These are phyloP conservation scores for Homalodisca vitripennis DNA, from an alignment of 1,140 invertebrate genomes.

Conservation along the genomic window DNA sequence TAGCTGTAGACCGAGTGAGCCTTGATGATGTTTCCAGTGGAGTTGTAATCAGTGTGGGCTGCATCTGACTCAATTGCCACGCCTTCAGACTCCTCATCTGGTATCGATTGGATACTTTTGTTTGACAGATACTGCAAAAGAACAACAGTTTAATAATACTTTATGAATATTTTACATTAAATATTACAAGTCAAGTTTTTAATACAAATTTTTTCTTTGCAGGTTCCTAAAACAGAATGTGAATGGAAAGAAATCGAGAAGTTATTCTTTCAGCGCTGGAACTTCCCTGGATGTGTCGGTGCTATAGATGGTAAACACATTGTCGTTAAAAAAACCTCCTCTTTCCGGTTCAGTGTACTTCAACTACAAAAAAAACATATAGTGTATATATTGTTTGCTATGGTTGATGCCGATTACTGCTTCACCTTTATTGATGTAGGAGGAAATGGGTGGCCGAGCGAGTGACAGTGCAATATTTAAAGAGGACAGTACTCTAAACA, in stretches of 20 bases:
- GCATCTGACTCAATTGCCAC: background rate
- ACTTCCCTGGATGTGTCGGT: background rate
- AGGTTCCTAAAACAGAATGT: slow-evolving; percentile 14
- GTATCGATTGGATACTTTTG: slow-evolving; percentile 4
- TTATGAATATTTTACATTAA: slow-evolving; percentile 10
- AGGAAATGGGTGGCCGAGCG: too few relatives aligned
- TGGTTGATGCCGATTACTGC: slow-evolving; percentile 10
- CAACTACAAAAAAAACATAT: slow-evolving; percentile 4
- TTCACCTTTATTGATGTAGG: slow-evolving; percentile 16
- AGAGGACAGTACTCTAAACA: slow-evolving; percentile 24
- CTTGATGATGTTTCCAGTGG: too few relatives aligned
- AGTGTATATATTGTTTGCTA: background rate
- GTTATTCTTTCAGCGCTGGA: slow-evolving; percentile 12
- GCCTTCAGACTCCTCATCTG: slow-evolving; percentile 10
- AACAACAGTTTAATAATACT: slow-evolving; percentile 9
- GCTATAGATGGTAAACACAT: background rate
- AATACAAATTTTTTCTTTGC: slow-evolving; percentile 12
- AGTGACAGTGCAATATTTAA: slow-evolving; percentile 26
- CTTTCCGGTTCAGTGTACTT: slow-evolving; percentile 5
- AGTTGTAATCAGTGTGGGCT: too few relatives aligned
- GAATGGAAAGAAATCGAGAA: background rate
- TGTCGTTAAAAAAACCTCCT: background rate
- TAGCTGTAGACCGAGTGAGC: too few relatives aligned
- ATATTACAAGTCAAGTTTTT: background rate
- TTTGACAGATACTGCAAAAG: slow-evolving; percentile 7